These are phyloP conservation scores for Cephalopholis sonnerati DNA, from an alignment of 2,113 vertebrate genomes.

Conservation along the genomic window DNA sequence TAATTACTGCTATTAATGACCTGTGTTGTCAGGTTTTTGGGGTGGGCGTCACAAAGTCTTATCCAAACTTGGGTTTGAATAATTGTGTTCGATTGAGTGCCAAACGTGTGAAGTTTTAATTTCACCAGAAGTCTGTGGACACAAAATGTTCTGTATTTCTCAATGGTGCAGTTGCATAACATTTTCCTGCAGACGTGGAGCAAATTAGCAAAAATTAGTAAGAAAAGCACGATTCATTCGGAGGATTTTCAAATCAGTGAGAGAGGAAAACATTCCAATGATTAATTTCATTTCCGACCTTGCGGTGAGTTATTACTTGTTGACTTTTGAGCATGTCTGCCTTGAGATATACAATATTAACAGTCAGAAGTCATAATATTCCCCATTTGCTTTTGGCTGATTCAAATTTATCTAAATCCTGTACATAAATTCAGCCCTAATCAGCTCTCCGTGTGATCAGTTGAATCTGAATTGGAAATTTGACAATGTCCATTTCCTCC, in stretches of 20 bases:
- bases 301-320: neutral
- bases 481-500: conserved; percentile 61
- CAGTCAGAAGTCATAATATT: neutral
- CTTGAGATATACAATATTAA: neutral
- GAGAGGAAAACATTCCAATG: neutral
- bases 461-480: conserved; percentile 35
- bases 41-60: neutral
- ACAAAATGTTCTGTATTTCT: conserved; percentile 19
- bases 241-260: conserved; percentile 4
- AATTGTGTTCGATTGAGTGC: conserved; percentile 45
- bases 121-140: conserved; percentile 15
- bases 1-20: conserved; percentile 54
- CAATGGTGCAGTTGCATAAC: neutral
- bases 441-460: conserved; percentile 13
- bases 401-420: neutral
- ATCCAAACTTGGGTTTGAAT: conserved; percentile 19
- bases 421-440: conserved; percentile 32
- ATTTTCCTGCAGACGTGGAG: conserved; percentile 17
- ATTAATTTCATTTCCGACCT: neutral
- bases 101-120: conserved; percentile 25
- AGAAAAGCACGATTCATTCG: neutral
- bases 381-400: neutral
- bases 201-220: neutral
- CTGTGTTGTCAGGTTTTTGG: conserved; percentile 6
- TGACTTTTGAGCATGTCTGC: neutral